These are phyloP conservation scores for Microctonus brassicae DNA, from an alignment of 2,888 invertebrate species.

Conservation along the genomic window DNA sequence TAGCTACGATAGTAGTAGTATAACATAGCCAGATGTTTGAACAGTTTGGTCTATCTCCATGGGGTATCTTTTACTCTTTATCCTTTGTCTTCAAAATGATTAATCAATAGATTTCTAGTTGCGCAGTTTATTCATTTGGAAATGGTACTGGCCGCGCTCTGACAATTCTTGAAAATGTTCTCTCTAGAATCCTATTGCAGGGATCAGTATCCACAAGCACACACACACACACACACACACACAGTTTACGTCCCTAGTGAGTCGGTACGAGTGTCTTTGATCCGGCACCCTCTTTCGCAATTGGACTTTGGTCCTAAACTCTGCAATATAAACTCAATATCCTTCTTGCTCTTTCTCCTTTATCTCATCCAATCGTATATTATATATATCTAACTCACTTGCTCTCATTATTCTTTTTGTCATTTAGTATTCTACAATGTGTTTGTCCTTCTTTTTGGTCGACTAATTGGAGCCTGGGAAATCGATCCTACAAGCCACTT, in stretches of 20 bases:
- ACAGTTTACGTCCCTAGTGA: constrained; percentile 15
- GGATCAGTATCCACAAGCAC: no score
- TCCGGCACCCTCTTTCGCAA: constrained; percentile 9
- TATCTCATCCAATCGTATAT: background rate
- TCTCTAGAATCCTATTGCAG: background rate
- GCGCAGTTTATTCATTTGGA: constrained; percentile 12
- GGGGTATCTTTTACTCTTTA: background rate
- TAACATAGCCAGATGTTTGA: background rate
- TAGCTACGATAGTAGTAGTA: background rate
- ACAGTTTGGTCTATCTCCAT: constrained; percentile 6
- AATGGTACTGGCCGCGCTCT: background rate
- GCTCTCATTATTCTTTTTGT: background rate
- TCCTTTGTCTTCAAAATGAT: constrained; percentile 16
- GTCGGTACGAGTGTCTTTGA: constrained; percentile 14
- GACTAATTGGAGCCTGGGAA: constrained; percentile 27
- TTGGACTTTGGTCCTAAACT: background rate
- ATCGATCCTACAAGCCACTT: constrained; percentile 22
- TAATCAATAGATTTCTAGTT: constrained; percentile 18
- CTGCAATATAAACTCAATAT: constrained; percentile 14
- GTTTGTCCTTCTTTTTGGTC: constrained; percentile 11
- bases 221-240: no score
- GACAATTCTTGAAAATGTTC: constrained; percentile 17
- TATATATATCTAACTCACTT: background rate
- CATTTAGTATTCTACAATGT: background rate
- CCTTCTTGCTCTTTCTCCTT: background rate